Base-by-base conservation (phyloP, 1,140 invertebrate species). In the Lordiphosa collinella region DNA sequence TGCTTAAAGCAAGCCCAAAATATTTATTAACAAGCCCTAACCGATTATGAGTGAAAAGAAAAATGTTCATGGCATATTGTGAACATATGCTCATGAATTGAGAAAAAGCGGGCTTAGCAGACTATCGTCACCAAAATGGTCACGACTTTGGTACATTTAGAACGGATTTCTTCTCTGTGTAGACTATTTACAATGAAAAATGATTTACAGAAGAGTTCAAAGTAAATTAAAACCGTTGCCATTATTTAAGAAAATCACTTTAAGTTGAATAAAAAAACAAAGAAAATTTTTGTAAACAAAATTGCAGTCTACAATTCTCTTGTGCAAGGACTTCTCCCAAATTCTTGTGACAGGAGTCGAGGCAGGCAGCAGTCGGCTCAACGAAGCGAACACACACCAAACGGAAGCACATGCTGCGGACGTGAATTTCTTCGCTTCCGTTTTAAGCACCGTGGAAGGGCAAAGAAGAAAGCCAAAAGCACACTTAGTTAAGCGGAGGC, bases 381-480 rank as follows among this genome's bases (percentile, higher is more conserved):
- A 47, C 55, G 55, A 69, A 60, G 61, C 61, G 65, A 38, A 60
- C 65, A 69, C 65, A 59, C 62, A 70, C 48, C 48, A 67, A 70
- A 53, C 67, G 67, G 67, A 70, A 70, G 67, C 67, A 70, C 67
- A 67, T n/a, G n/a, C n/a, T n/a, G n/a, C n/a, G n/a, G n/a, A n/a
- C n/a, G n/a, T n/a, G n/a, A n/a, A n/a, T n/a, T n/a, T n/a, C n/a
- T n/a, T n/a, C n/a, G n/a, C n/a, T n/a, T n/a, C 67, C 67, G 67
- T 56, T 66, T 49, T 66, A 49, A 70, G 48, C 66, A 58, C 57
- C 50, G 58, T 64, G n/a, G n/a, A n/a, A n/a, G n/a, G n/a, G n/a
- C n/a, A n/a, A n/a, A n/a, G n/a, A n/a, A n/a, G n/a, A n/a, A n/a
- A n/a, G n/a, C 3, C 7, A 25, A 10, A 18, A 16, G 11, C n/a